Base-by-base conservation (phyloP, 2,113 vertebrate species). In the Phycodurus eques region DNA sequence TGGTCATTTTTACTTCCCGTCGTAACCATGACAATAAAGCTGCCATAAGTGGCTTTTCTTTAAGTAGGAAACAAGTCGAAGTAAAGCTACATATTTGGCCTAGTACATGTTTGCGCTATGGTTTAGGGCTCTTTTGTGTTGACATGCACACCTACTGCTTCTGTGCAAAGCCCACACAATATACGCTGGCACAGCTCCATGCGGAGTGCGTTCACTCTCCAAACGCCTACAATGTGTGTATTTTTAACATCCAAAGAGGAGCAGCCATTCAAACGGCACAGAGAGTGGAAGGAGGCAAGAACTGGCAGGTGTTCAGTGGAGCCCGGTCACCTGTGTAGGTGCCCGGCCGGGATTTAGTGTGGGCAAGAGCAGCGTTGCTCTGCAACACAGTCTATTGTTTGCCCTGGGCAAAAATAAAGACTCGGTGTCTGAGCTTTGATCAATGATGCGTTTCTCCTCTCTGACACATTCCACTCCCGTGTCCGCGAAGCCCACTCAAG, bases 401-500 rank as follows among this genome's bases (percentile, higher is more conserved):
- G 77, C 14, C 49, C 54, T 78, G 64, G 81, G 81, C 67, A 75
- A 76, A 83, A 82, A 75, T 80, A 74, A 83, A 76, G 70, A 74
- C 76, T 57, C 78, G 63, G 62, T 83, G 79, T 83, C 75, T 56
- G 75, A 81, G 78, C 83, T 91, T 88, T 84, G 88, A 85, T 89
- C 80, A 84, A 83, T 83, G 86, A 87, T 90, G 86, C 81, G 79
- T 90, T 85, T 90, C 83, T 31, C 22, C 83, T 80, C 79, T 81
- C 80, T 90, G 91, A 92, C 83, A 88, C 88, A 88, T 90, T 86
- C 84, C 75, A 87, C 74, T 85, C 89, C 87, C 78, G 85, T 80
- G 76, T 81, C 86, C 81, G 66, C 71, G 77, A 81, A 90, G 86
- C 92, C 91, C 91, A 93, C 92, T 89, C 92, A 88, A 61, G 74